Percentiles rank a stretch among this genome's conserved stretches.
Evolutionary conservation across 2,797 vertebrate genomes (phyloP).

Genomic region (Amphiprion clarkii): DNA sequence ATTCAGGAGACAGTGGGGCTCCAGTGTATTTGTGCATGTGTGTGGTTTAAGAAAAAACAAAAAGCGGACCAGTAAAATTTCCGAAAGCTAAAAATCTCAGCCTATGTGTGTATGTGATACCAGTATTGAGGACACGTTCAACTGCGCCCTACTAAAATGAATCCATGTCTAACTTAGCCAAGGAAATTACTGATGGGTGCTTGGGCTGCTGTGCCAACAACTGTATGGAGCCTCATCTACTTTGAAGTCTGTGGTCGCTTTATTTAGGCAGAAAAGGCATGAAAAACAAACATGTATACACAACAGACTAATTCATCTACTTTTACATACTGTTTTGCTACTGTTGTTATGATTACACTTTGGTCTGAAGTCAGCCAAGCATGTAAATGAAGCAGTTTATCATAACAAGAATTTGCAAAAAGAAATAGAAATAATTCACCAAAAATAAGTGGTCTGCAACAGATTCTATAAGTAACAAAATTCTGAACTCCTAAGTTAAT

Average conservation of each 20-base stretch:
- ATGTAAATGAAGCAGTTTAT: too few relatives aligned
- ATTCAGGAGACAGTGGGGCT: conserved; percentile 45
- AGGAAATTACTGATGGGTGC: not conserved
- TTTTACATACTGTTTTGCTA: not conserved
- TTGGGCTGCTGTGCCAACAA: not conserved
- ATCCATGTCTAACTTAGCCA: not conserved
- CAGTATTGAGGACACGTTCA: not conserved
- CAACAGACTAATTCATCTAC: not conserved
- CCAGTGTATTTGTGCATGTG: conserved; percentile 37
- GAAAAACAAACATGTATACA: not conserved
- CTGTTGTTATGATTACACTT: too few relatives aligned
- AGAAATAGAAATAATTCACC: too few relatives aligned
- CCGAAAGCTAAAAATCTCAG: conserved; percentile 9
- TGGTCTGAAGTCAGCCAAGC: not conserved
- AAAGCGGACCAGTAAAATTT: conserved; percentile 7
- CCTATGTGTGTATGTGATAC: not conserved
- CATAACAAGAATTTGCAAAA: too few relatives aligned
- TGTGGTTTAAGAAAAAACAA: conserved; percentile 4
- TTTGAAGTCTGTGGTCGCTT: not conserved
- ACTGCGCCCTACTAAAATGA: not conserved
- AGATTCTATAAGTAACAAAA: too few relatives aligned
- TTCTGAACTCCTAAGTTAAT: too few relatives aligned
- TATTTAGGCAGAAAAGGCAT: not conserved
- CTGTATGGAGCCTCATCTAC: not conserved
- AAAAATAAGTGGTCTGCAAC: too few relatives aligned